phyloP scores from a whole-genome alignment of 1,140 invertebrate species.

The Drosophila ficusphila region DNA sequence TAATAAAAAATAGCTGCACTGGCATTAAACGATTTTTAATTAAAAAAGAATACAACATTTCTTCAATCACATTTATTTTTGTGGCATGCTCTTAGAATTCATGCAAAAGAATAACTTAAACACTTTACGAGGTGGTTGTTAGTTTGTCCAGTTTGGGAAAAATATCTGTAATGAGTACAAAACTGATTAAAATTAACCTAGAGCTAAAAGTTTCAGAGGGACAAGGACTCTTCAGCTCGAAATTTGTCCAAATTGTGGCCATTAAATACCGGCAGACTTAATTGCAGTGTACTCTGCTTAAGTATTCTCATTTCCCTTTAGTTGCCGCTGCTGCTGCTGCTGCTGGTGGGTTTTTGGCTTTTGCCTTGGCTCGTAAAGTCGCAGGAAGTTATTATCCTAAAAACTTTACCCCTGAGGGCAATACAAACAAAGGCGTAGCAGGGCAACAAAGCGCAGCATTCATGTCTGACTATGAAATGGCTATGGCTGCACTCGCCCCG shows the following conservation, averaged over 20 bases:
- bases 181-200: neutral
- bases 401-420: slow-evolving; percentile 83
- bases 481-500: slow-evolving; percentile 46
- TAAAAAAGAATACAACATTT: too few relatives aligned
- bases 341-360: slow-evolving; percentile 66
- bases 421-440: slow-evolving; percentile 82
- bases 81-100: too few relatives aligned
- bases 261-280: neutral
- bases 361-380: slow-evolving; percentile 76
- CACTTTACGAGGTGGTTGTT: too few relatives aligned
- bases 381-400: slow-evolving; percentile 83
- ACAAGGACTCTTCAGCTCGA: neutral
- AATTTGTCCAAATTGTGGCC: neutral
- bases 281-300: slow-evolving; percentile 55
- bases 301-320: slow-evolving; percentile 76
- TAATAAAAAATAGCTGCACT: too few relatives aligned
- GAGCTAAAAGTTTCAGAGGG: neutral
- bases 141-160: too few relatives aligned
- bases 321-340: slow-evolving; percentile 40
- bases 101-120: too few relatives aligned
- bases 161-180: neutral
- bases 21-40: too few relatives aligned
- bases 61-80: too few relatives aligned
- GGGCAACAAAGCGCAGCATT: slow-evolving; percentile 78
- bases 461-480: slow-evolving; percentile 79